Evolutionary conservation across 2,888 invertebrate species (phyloP).

Genomic region (Ectemnius lituratus): DNA sequence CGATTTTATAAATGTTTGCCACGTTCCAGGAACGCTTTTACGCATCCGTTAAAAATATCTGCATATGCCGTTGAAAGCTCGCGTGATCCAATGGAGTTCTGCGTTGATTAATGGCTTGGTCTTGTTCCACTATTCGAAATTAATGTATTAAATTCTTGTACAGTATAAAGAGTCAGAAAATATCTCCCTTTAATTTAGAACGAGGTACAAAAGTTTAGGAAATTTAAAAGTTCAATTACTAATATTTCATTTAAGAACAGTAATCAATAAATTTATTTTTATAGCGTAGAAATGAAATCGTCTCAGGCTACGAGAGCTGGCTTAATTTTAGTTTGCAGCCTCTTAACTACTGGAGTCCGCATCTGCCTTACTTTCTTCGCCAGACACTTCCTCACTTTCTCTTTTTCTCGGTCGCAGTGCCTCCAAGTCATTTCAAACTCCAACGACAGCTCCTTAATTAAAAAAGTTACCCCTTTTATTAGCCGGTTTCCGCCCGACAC

Average conservation of each 20-base stretch:
- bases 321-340: conserved; percentile 8
- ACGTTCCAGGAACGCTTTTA: too few relatives aligned
- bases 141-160: too few relatives aligned
- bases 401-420: conserved; percentile 33
- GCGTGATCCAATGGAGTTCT: too few relatives aligned
- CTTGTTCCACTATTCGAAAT: too few relatives aligned
- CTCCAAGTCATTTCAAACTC: conserved; percentile 69
- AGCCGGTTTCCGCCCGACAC: conserved; percentile 52
- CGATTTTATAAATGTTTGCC: too few relatives aligned
- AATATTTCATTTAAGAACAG: background rate
- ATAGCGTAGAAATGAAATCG: background rate
- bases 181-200: too few relatives aligned
- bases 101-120: too few relatives aligned
- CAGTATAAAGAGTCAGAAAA: too few relatives aligned
- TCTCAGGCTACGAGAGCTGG: conserved; percentile 5
- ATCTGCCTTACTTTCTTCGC: conserved; percentile 8
- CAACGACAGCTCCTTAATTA: conserved; percentile 66
- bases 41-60: too few relatives aligned
- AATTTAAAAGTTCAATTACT: background rate
- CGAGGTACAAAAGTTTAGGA: background rate
- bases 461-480: conserved; percentile 70
- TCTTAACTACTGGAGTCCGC: background rate
- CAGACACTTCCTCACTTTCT: conserved; percentile 3
- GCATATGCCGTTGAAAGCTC: too few relatives aligned
- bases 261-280: background rate